Evolutionary conservation across 1,140 invertebrate genomes (phyloP).

Genomic region (Pomacea maculata): DNA sequence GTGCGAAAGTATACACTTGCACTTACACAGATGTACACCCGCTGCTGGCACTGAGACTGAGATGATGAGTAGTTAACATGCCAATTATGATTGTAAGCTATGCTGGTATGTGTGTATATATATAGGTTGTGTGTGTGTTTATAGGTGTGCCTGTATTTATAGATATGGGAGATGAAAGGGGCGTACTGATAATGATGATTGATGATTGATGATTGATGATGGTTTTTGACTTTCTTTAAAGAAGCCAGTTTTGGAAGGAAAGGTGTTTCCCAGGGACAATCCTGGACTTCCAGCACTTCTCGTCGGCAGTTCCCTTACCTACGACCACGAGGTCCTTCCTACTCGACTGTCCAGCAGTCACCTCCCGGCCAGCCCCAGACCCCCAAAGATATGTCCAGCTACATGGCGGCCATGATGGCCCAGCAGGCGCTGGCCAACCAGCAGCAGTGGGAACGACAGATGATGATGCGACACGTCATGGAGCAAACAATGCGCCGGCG

Average conservation of each 20-base stretch:
- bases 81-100: too few relatives aligned
- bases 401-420: slow-evolving; percentile 17
- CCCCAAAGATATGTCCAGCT: slow-evolving; percentile 2
- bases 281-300: not conserved
- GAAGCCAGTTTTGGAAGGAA: too few relatives aligned
- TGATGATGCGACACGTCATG: slow-evolving; percentile 6
- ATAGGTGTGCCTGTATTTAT: too few relatives aligned
- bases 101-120: too few relatives aligned
- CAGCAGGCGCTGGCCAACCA: slow-evolving; percentile 11
- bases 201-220: too few relatives aligned
- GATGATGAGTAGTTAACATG: too few relatives aligned
- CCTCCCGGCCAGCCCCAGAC: not conserved
- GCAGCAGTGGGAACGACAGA: slow-evolving; percentile 6
- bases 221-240: too few relatives aligned
- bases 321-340: not conserved
- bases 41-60: too few relatives aligned
- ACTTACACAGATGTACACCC: not conserved
- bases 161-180: too few relatives aligned
- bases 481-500: not conserved
- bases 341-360: not conserved
- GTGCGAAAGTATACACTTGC: not conserved
- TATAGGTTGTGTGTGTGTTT: too few relatives aligned
- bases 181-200: too few relatives aligned
- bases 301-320: not conserved
- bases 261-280: too few relatives aligned